phyloP scores from a whole-genome alignment of 53 echinoderm and acorn worm genomes.

The Zoroaster sp. region DNA sequence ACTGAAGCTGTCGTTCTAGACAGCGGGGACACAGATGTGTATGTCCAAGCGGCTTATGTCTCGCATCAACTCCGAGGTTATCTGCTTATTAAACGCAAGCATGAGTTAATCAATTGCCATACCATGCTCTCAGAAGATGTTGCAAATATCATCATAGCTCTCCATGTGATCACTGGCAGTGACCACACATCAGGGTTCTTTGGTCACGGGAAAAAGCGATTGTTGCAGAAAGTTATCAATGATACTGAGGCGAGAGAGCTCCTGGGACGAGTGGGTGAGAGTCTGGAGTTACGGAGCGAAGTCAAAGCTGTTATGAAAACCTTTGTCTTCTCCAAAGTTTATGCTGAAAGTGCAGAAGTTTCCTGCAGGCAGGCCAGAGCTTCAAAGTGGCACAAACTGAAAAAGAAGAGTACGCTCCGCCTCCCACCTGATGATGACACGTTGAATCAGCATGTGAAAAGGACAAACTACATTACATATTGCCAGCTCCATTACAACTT shows the following conservation, averaged over 20 bases:
- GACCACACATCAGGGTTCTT: conserved; percentile 60
- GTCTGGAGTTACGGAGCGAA: conserved; percentile 36
- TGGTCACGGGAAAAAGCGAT: conserved; percentile 37
- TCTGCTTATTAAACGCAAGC: conserved; percentile 39
- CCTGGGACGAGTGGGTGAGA: conserved; percentile 23
- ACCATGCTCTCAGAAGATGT: conserved; percentile 54
- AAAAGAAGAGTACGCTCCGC: conserved; percentile 19
- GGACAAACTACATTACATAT: too few relatives aligned
- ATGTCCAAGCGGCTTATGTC: conserved; percentile 54
- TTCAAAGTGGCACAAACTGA: conserved; percentile 39
- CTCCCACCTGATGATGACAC: conserved; percentile 51
- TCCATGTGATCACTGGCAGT: conserved; percentile 51
- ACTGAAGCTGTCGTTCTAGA: conserved; percentile 36
- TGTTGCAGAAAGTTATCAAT: conserved; percentile 47
- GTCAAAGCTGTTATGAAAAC: conserved; percentile 52
- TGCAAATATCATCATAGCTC: conserved; percentile 49
- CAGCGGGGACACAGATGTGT: conserved; percentile 51
- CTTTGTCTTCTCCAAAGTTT: conserved; percentile 36
- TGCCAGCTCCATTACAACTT: conserved; percentile 33
- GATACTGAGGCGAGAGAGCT: conserved; percentile 55
- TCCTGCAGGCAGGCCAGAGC: conserved; percentile 15
- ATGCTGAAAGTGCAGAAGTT: conserved; percentile 21
- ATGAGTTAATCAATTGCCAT: conserved; percentile 41
- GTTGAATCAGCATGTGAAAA: too few relatives aligned
- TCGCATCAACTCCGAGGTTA: conserved; percentile 34